Evolutionary conservation across 2,113 vertebrate species (phyloP).

Genomic region (Probosciger aterrimus): DNA sequence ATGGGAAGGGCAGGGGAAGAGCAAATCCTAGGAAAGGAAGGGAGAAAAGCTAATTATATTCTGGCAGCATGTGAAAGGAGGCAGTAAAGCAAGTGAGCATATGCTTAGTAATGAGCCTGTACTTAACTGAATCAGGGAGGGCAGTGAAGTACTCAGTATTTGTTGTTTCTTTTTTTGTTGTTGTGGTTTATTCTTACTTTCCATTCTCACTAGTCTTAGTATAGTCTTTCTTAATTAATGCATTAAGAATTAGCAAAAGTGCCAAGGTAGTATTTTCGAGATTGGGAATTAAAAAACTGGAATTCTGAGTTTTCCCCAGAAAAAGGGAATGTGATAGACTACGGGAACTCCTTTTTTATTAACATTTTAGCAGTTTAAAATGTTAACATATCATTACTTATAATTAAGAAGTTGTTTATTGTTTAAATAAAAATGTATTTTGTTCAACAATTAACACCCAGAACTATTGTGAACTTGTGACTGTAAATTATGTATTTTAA

Average conservation of each 20-base stretch:
- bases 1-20: background rate
- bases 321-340: background rate
- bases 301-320: background rate
- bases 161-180: background rate
- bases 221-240: background rate
- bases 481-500: background rate
- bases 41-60: background rate
- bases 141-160: background rate
- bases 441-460: background rate
- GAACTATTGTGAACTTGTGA: background rate
- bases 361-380: background rate
- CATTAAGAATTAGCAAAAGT: background rate
- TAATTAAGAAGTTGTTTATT: background rate
- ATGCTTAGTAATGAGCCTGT: fast-evolving
- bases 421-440: background rate
- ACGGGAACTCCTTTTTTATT: background rate
- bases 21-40: too few species aligned
- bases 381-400: background rate
- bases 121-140: background rate
- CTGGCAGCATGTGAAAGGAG: background rate
- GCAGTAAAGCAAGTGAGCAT: background rate
- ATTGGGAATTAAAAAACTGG: background rate
- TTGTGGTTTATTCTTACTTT: background rate
- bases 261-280: background rate
- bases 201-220: background rate